Base-by-base conservation (phyloP, 2,888 invertebrate species). In the Bombylius discolor region DNA sequence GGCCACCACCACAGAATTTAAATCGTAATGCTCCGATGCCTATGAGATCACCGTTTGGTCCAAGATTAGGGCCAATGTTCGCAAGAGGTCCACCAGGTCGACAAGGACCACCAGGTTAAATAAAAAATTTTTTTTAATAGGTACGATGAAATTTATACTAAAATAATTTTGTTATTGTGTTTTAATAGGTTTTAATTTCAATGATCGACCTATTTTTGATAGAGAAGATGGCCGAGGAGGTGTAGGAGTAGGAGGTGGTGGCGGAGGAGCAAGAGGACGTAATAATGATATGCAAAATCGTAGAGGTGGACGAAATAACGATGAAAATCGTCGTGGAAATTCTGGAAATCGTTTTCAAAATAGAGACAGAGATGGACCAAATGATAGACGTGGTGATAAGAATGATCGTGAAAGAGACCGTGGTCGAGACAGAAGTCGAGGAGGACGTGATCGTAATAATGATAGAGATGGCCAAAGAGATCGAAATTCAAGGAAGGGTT, bases 301-400 rank as follows among this genome's bases (percentile, higher is more conserved):
- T 13, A 33, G 55, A 34, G 54, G 52, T 58, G 71, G 74, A 60
- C 72, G 68, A 56, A 73, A 67, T 60, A 72, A 67, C 54, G 72
- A 70, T 45, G 65, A 62, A 8, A 68, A 61, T 64, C 69, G 59
- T 54, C 68, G 47, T 60, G 62, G 50, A 57, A 66, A 45, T 65
- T 68, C 44, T 42, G 65, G 64, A 54, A 64, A 68, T 49, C 59
- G 69, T 51, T 68, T 69, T 55, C 66, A 70, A 56, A 66, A 61
- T 6, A 63, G 60, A 8, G 63, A 55, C 67, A 70, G 49, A 66
- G 74, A 70, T 68, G 57, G 62, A 46, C 61, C 53, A 66, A 71
- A 52, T 66, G 73, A 69, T 69, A 70, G 42, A 61, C 74, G 72
- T n/a, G 62, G 63, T 23, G 64, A 64, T 12, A 67, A 59, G 4